Conservation (phyloP, 2,888 invertebrate species). For the Notodonta dromedarius region DNA sequence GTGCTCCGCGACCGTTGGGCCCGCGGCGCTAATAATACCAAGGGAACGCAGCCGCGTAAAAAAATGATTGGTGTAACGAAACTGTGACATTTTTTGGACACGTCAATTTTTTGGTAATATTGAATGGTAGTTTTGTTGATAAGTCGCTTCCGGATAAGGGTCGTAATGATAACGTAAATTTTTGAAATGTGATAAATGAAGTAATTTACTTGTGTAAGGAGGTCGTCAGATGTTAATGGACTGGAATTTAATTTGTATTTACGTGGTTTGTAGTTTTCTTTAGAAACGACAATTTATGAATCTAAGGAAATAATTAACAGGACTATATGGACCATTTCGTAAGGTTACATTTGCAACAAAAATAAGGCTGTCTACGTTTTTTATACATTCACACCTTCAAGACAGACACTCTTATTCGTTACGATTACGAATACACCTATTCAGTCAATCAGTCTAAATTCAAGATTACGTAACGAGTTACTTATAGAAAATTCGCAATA, state of each 20-base stretch:
- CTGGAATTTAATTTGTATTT: too few species aligned
- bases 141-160: slow-evolving; percentile 22
- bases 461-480: not conserved
- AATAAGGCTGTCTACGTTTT: too few species aligned
- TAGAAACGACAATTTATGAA: too few species aligned
- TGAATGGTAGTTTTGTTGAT: slow-evolving; percentile 18
- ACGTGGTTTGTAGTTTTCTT: too few species aligned
- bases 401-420: too few species aligned
- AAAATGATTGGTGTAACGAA: slow-evolving; percentile 73
- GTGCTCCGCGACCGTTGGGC: slow-evolving; percentile 75
- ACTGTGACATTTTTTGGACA: slow-evolving; percentile 42
- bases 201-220: not conserved
- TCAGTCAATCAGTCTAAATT: too few species aligned
- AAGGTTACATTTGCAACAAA: too few species aligned
- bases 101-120: slow-evolving; percentile 8
- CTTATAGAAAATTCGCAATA: too few species aligned
- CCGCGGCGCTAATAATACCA: slow-evolving; percentile 56
- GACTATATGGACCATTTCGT: too few species aligned
- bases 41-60: slow-evolving; percentile 66
- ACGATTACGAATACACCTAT: too few species aligned
- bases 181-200: not conserved
- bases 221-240: not conserved
- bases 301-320: too few species aligned
- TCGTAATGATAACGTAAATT: not conserved
- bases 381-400: too few species aligned